Evolutionary conservation across 2,113 vertebrate genomes (phyloP).

Genomic region (Coracopsis vasa): DNA sequence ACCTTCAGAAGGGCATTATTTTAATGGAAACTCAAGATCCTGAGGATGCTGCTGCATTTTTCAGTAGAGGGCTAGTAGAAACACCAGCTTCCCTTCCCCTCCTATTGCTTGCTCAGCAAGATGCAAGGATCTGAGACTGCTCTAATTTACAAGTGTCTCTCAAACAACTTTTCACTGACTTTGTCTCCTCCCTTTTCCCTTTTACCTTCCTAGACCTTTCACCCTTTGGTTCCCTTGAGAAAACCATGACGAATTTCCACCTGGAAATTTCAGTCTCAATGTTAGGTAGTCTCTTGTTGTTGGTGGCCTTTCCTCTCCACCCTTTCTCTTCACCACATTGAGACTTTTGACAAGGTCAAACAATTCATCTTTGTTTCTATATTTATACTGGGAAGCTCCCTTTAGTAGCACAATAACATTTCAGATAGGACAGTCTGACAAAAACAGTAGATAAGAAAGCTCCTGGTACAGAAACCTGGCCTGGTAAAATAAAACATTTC

Average conservation of each 20-base stretch:
- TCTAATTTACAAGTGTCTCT: neutral
- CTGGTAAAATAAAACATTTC: neutral
- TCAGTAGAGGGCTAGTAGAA: neutral
- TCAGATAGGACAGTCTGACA: neutral
- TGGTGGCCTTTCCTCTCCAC: constrained; percentile 22
- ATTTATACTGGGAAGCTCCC: constrained; percentile 6
- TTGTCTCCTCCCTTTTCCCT: constrained; percentile 27
- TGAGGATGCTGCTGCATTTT: neutral
- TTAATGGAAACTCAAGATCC: neutral
- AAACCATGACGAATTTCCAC: constrained; percentile 22
- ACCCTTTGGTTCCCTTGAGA: neutral
- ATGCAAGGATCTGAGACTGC: neutral
- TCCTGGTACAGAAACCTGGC: neutral
- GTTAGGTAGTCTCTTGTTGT: neutral
- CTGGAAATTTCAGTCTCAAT: neutral
- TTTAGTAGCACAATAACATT: neutral
- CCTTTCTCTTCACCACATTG: neutral
- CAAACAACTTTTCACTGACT: neutral
- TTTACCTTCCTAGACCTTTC: neutral
- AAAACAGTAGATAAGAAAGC: neutral
- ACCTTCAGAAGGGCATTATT: neutral
- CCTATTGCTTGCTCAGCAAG: neutral
- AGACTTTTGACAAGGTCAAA: constrained; percentile 39
- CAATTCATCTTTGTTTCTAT: constrained; percentile 26
- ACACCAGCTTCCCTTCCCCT: neutral